phyloP scores from a whole-genome alignment of 2,888 invertebrate genomes.

The Hyposoter didymator region DNA sequence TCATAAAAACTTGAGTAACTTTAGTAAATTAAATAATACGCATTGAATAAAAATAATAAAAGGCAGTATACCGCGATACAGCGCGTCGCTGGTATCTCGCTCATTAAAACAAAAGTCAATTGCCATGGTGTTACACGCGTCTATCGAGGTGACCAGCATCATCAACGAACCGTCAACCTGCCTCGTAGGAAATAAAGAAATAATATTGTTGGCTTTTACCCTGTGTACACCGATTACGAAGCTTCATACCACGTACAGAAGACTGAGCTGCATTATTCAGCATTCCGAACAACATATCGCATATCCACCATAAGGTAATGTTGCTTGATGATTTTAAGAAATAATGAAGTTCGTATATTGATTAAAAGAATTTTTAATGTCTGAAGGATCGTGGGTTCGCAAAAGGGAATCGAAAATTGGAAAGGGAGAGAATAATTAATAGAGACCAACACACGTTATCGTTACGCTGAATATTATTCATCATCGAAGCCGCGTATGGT shows the following conservation, averaged over 20 bases:
- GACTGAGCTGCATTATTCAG: slow-evolving; percentile 77
- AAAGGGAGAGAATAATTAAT: neutral
- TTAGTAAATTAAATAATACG: neutral
- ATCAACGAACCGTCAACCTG: slow-evolving; percentile 68
- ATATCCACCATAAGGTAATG: slow-evolving; percentile 80
- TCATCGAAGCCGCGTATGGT: slow-evolving; percentile 30
- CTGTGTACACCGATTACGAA: slow-evolving; percentile 68
- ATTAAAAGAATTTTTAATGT: neutral
- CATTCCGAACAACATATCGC: slow-evolving; percentile 80
- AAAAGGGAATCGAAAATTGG: neutral
- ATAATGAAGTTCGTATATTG: neutral
- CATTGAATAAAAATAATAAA: slow-evolving; percentile 39
- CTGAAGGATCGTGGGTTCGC: too few relatives aligned
- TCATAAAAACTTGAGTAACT: slow-evolving; percentile 12
- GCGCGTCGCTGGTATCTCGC: slow-evolving; percentile 47
- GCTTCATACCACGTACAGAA: slow-evolving; percentile 70
- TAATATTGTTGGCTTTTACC: slow-evolving; percentile 67
- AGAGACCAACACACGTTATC: neutral
- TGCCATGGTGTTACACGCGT: slow-evolving; percentile 77
- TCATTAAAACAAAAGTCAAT: slow-evolving; percentile 64
- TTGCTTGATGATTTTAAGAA: neutral
- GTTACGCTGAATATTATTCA: slow-evolving; percentile 32
- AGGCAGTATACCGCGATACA: slow-evolving; percentile 48
- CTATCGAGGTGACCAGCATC: slow-evolving; percentile 68
- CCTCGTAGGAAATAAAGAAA: slow-evolving; percentile 66